Evolutionary conservation across 1,140 invertebrate species (phyloP).

Genomic region (Monochamus saltuarius): DNA sequence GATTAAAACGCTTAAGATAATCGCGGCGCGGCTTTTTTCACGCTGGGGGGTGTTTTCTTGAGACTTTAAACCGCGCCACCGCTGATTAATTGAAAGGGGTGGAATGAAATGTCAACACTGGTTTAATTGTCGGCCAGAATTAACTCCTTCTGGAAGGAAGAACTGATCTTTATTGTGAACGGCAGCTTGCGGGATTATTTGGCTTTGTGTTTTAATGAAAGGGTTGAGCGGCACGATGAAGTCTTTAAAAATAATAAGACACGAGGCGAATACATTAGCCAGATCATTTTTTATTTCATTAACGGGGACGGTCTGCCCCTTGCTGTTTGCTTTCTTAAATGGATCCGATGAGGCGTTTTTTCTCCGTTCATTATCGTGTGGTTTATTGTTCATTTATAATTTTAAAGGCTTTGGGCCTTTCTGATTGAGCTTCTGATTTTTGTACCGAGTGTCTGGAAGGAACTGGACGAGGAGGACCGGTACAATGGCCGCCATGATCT

Average conservation of each 20-base stretch:
- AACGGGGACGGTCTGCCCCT: too few relatives aligned
- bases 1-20: constrained; percentile 44
- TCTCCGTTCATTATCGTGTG: too few relatives aligned
- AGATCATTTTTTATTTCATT: too few relatives aligned
- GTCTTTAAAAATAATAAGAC: constrained; percentile 10
- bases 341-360: too few relatives aligned
- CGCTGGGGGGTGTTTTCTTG: constrained; percentile 38
- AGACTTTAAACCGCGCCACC: constrained; percentile 24
- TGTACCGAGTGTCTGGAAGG: too few relatives aligned
- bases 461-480: too few relatives aligned
- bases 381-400: too few relatives aligned
- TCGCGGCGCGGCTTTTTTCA: constrained; percentile 34
- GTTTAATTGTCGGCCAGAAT: constrained; percentile 24
- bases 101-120: constrained; percentile 28
- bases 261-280: constrained; percentile 14
- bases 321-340: too few relatives aligned
- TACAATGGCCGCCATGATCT: too few relatives aligned
- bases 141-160: constrained; percentile 16
- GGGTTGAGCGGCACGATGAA: constrained; percentile 10
- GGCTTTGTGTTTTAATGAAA: constrained; percentile 19
- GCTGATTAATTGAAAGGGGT: constrained; percentile 44
- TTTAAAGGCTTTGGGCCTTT: too few relatives aligned
- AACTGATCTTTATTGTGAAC: constrained; percentile 22
- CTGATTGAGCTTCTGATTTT: too few relatives aligned
- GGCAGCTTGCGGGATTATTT: constrained; percentile 14